Base-by-base conservation (phyloP, 1,140 invertebrate species). In the Drosophila kanapiae region DNA sequence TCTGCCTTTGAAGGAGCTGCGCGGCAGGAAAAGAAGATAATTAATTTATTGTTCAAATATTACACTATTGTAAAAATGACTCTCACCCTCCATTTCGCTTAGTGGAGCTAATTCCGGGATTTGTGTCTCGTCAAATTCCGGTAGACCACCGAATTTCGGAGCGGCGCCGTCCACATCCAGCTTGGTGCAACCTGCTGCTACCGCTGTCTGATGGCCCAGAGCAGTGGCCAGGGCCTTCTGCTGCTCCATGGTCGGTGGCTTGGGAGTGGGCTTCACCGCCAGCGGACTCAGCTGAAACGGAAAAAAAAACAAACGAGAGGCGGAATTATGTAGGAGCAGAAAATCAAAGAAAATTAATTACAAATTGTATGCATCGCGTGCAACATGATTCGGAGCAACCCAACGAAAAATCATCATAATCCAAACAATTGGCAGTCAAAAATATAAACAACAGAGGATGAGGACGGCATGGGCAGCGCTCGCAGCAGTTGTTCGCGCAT, bases 101-200 rank as follows among this genome's bases (percentile, higher is more conserved):
- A 83, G 64, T 8, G 80, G 47, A 16, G 80, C 54, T 16, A 87
- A 27, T 51, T 84, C 84, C 6, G 84, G 84, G 16, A 87, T 87
- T 47, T 87, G 62, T 11, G 65, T 38, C 38, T 87, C 84, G 54
- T 87, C 84, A 29, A 84, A 87, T 29, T 90, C 83, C 27, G 83
- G 83, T 23, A 87, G 53, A 27, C 83, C 85, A 2, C 64, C 51
- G 48, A 86, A 80, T 42, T 77, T 84, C 0, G 65, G 14, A 37
- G 42, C 27, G 4, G 37, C 42, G 11, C 23, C 8, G 5, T 23
- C n/a, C n/a, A 47, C 61, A 35, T 62, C 56, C 37, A 70, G 60
- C 38, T 43, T 58, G 27, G 51, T 40, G 18, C 56, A 42, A 70
- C 68, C 75, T n/a, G 43, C 14, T 35, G 33, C 14, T 38, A 29